Percentiles rank a stretch among this genome's conserved stretches.
These are phyloP conservation scores for Trichogramma dendrolimi DNA, from an alignment of 2,888 invertebrate genomes.

Conservation along the genomic window DNA sequence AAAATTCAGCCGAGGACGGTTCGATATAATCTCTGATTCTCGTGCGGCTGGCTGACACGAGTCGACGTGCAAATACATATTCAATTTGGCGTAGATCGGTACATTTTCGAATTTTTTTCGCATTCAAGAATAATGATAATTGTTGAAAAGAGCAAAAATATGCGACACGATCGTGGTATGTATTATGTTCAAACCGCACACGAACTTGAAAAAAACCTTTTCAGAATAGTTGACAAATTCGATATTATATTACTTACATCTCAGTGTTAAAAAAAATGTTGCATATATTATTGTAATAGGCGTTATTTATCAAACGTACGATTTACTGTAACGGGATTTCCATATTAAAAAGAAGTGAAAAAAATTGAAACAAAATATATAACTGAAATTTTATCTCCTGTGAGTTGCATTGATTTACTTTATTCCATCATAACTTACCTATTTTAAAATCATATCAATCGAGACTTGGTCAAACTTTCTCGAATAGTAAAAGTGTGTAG, in stretches of 20 bases:
- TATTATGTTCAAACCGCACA: too few relatives aligned
- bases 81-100: too few relatives aligned
- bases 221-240: too few relatives aligned
- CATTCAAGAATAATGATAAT: too few relatives aligned
- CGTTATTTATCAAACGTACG: conserved; percentile 34
- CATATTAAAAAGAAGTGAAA: conserved; percentile 37
- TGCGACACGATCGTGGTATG: too few relatives aligned
- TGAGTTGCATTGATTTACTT: not conserved
- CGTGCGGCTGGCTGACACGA: conserved; percentile 6
- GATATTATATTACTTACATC: conserved; percentile 9
- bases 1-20: too few relatives aligned
- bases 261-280: conserved; percentile 29
- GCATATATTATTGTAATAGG: conserved; percentile 34
- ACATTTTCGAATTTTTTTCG: too few relatives aligned
- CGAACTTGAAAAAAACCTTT: too few relatives aligned
- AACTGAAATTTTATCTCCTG: conserved; percentile 28
- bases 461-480: not conserved
- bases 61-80: not conserved
- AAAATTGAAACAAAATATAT: conserved; percentile 33
- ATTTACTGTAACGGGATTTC: conserved; percentile 44
- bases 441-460: too few relatives aligned
- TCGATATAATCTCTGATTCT: not conserved
- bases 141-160: too few relatives aligned
- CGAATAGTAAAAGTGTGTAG: not conserved
- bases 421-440: too few relatives aligned